Evolutionary conservation across 92 coral and sea anemone genomes (phyloP).

Genomic region (Anthopleura xanthogrammica): DNA sequence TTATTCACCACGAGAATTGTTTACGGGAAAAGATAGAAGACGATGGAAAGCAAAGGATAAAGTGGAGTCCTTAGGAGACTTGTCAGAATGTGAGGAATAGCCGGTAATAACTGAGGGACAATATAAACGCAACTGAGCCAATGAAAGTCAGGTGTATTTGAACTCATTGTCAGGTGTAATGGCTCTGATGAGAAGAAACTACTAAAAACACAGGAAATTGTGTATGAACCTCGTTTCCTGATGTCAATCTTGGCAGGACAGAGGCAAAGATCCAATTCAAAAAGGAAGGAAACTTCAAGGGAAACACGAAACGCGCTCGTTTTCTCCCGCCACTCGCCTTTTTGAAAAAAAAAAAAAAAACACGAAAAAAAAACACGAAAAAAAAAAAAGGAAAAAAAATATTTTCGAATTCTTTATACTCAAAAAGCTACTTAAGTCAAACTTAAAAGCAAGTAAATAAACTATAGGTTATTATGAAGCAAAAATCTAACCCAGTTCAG

Average conservation of each 20-base stretch:
- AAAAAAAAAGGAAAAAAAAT: neutral
- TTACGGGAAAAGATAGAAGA: conserved; percentile 67
- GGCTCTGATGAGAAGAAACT: conserved; percentile 62
- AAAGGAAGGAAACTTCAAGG: conserved; percentile 14
- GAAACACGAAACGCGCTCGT: conserved; percentile 10
- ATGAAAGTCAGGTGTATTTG: conserved; percentile 82
- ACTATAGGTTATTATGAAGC: neutral
- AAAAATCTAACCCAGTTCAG: neutral
- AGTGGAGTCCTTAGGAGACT: conserved; percentile 57
- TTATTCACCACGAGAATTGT: conserved; percentile 80
- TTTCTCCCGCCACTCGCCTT: neutral
- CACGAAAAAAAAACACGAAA: neutral
- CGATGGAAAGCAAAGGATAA: conserved; percentile 52
- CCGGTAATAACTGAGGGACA: conserved; percentile 73
- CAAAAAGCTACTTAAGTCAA: neutral
- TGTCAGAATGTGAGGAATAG: conserved; percentile 72
- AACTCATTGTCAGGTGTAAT: conserved; percentile 74
- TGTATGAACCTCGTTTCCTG: conserved; percentile 79
- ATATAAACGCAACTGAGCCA: conserved; percentile 76
- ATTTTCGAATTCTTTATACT: neutral
- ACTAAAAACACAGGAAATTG: conserved; percentile 88
- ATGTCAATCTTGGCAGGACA: conserved; percentile 65
- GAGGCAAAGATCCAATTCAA: conserved; percentile 60
- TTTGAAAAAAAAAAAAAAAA: neutral
- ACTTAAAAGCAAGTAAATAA: conserved; percentile 9